Evolutionary conservation across 1,140 invertebrate species (phyloP), one percentile per base, ranked within the genome.

Genomic region (Sinonovacula constricta): DNA sequence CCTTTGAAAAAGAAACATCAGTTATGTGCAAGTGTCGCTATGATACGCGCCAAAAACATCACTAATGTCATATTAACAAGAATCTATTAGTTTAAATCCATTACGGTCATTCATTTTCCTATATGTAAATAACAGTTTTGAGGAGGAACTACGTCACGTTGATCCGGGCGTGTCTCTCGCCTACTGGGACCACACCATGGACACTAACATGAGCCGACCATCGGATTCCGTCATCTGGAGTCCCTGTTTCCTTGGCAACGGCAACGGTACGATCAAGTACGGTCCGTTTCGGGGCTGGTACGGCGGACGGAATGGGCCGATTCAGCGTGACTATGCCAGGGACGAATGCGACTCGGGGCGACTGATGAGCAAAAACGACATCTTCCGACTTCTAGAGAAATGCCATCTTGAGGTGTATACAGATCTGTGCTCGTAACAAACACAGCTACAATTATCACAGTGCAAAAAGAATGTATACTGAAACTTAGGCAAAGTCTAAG

Each of bases 141-240:
- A 88, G 53, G 83, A 83, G 18, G 86, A 84, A 28, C 72, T 88
- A 14, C 71, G 83, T 28, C 75, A 82, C 22, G 79, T 81, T 28
- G 79, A 83, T 24, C 82, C 85, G 2, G 57, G 54, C 10, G 81
- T 91, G 1, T 86, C 90, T 3, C 76, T 92, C 5, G 89, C 91
- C 12, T 92, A 91, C 82, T 92, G 91, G 89, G 90, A 92, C 71
- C 85, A 81, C 18, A 88, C 88, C 1, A 77, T 91, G 74, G 91
- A 91, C 77, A 74, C 77, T 3, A 86, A 87, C 56, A 81, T 92
- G 56, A 82, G 85, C 0, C 82, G 89, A 69, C 80, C 85, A 4
- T 82, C 85, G 1, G 82, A 89, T 49, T 91, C 91, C 1, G 85
- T 89, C 51, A 72, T 91, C 12, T 92, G 88, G 79, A 85, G 83